These are phyloP conservation scores for Dolichoris vasculosae DNA, from an alignment of 1,140 invertebrate genomes.

Conservation along the genomic window DNA sequence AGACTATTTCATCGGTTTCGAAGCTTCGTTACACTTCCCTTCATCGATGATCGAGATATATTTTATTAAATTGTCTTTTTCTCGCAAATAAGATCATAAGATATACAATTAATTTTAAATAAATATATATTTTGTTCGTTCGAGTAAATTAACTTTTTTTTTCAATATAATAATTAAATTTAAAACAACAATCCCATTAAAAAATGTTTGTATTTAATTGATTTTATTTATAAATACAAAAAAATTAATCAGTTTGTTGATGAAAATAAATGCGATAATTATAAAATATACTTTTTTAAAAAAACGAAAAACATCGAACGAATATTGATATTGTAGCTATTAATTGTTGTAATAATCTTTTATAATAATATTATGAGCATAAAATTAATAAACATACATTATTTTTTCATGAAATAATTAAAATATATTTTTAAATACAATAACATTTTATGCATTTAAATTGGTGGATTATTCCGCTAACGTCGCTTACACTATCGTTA, in stretches of 20 bases:
- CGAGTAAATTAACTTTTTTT: too few relatives aligned
- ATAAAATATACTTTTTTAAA: not conserved
- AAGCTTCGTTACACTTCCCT: not conserved
- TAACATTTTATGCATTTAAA: not conserved
- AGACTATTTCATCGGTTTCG: not conserved
- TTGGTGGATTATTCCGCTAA: not conserved
- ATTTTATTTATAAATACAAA: too few relatives aligned
- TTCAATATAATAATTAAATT: too few relatives aligned
- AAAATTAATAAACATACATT: too few relatives aligned
- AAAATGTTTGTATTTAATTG: too few relatives aligned
- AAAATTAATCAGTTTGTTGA: too few relatives aligned
- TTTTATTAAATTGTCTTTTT: not conserved
- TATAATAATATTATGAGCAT: not conserved
- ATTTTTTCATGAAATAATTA: too few relatives aligned
- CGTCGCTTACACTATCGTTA: not conserved
- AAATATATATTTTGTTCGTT: too few relatives aligned
- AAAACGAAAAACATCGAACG: not conserved
- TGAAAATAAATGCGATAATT: not conserved
- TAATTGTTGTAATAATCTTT: not conserved
- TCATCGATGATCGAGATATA: not conserved
- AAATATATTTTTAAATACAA: too few relatives aligned
- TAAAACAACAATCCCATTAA: too few relatives aligned
- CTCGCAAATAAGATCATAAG: not conserved
- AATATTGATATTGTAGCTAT: not conserved
- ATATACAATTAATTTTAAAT: too few relatives aligned